Percentiles rank a stretch among this genome's conserved stretches.
phyloP scores from a whole-genome alignment of 2,888 invertebrate species.

The Pammene aurita region DNA sequence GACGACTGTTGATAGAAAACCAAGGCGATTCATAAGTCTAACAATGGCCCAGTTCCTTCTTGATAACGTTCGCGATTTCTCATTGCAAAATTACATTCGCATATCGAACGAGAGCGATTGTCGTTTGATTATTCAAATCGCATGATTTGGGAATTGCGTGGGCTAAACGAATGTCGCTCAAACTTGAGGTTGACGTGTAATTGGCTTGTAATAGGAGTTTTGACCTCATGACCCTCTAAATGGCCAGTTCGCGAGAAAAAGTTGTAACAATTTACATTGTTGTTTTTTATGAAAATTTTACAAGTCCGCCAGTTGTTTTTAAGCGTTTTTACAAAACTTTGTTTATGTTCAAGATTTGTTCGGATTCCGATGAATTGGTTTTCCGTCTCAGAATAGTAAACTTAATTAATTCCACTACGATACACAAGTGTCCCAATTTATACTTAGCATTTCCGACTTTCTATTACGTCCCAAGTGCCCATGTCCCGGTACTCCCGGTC shows the following conservation, averaged over 20 bases:
- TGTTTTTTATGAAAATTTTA: not conserved
- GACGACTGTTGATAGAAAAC: too few relatives aligned
- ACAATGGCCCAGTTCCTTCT: constrained; percentile 1
- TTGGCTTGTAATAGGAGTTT: not conserved
- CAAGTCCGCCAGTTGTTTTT: not conserved
- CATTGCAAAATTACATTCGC: constrained; percentile 33
- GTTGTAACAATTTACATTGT: not conserved
- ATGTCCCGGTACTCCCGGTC: too few relatives aligned
- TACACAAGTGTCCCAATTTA: too few relatives aligned
- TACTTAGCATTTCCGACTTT: too few relatives aligned
- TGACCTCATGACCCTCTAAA: constrained; percentile 14
- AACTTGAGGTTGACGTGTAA: not conserved
- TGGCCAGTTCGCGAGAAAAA: not conserved
- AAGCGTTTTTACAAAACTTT: not conserved
- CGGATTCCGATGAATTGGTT: too few relatives aligned
- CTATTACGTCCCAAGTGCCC: too few relatives aligned
- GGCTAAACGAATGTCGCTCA: constrained; percentile 15
- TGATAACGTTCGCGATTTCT: not conserved
- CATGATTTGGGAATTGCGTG: constrained; percentile 20
- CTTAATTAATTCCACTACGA: too few relatives aligned
- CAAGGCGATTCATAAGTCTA: not conserved
- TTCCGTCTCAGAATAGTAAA: too few relatives aligned
- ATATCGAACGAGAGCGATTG: constrained; percentile 34
- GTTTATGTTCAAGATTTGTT: too few relatives aligned
- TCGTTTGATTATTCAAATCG: constrained; percentile 24